These are phyloP conservation scores for Nebria salina DNA, from an alignment of 2,888 invertebrate species.

Conservation along the genomic window DNA sequence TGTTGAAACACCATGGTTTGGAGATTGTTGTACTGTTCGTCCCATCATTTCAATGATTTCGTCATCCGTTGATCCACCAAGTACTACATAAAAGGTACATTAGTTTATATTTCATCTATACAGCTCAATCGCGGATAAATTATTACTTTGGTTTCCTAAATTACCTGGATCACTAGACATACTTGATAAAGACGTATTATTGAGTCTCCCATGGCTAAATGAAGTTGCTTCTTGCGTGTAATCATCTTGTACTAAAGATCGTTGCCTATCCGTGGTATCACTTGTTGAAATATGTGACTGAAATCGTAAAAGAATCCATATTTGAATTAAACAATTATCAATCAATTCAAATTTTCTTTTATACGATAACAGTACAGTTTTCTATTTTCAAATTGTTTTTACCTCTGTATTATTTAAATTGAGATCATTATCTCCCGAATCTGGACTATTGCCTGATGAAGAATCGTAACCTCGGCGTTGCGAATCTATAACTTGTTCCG, in stretches of 20 bases:
- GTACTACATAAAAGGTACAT: constrained; percentile 48
- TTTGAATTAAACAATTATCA: not conserved
- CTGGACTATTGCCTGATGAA: constrained; percentile 64
- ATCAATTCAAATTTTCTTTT: no score
- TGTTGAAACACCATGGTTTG: constrained; percentile 62
- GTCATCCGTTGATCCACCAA: constrained; percentile 60
- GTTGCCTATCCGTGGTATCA: constrained; percentile 58
- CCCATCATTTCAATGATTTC: constrained; percentile 71
- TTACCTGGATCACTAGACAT: constrained; percentile 65
- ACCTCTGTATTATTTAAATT: constrained; percentile 55
- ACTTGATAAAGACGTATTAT: constrained; percentile 64
- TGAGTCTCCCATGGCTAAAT: constrained; percentile 59
- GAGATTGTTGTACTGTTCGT: constrained; percentile 63
- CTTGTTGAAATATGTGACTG: constrained; percentile 62
- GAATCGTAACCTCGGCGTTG: constrained; percentile 66
- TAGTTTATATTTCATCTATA: not conserved
- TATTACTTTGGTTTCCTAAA: not conserved
- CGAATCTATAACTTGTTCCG: constrained; percentile 77
- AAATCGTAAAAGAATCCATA: constrained; percentile 45
- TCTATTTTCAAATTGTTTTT: not conserved
- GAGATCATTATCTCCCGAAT: constrained; percentile 55
- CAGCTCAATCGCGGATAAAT: not conserved
- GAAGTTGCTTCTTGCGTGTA: constrained; percentile 51
- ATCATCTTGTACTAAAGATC: constrained; percentile 53
- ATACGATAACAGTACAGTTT: no score